A percentile compares a stretch with the other conserved stretches of the same genome.
These are phyloP conservation scores for Oreortyx pictus DNA, from an alignment of 2,797 vertebrate genomes.

Conservation along the genomic window DNA sequence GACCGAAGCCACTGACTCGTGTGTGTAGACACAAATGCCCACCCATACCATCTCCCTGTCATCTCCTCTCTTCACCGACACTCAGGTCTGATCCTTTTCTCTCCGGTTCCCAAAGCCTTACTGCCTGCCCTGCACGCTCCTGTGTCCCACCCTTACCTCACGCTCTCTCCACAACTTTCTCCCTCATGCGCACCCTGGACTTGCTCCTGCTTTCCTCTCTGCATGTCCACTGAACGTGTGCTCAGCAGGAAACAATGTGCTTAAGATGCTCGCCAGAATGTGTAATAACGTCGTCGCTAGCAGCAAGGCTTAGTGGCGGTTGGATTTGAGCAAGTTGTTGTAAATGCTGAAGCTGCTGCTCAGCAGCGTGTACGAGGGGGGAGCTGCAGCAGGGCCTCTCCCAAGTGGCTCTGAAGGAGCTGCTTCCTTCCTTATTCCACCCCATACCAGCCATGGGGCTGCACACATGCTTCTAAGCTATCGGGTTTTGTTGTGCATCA, in stretches of 20 bases:
- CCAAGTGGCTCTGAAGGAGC: not conserved
- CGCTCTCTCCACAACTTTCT: not conserved
- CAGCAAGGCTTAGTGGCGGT: constrained; percentile 54
- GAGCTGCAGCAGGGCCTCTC: fast-evolving
- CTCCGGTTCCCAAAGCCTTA: not conserved
- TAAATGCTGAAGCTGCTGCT: constrained; percentile 71
- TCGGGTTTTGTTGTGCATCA: not conserved
- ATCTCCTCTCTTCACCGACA: not conserved
- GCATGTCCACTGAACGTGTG: constrained; percentile 25
- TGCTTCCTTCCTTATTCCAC: constrained; percentile 42
- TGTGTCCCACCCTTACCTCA: not conserved
- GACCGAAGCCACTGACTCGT: not conserved
- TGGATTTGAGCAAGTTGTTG: constrained; percentile 43
- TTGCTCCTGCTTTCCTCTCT: not conserved
- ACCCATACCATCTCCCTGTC: not conserved
- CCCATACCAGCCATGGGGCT: not conserved
- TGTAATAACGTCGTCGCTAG: constrained; percentile 65
- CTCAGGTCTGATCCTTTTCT: not conserved
- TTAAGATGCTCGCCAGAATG: constrained; percentile 53
- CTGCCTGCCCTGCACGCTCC: not conserved
- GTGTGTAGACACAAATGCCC: not conserved
- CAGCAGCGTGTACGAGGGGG: fast-evolving
- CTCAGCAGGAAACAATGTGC: constrained; percentile 54
- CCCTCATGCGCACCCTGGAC: not conserved
- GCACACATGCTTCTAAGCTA: not conserved